A percentile compares a stretch with the other conserved stretches of the same genome.
These are phyloP conservation scores for Alviniconcha strummeri DNA, from an alignment of 2,888 invertebrate species.

Conservation along the genomic window DNA sequence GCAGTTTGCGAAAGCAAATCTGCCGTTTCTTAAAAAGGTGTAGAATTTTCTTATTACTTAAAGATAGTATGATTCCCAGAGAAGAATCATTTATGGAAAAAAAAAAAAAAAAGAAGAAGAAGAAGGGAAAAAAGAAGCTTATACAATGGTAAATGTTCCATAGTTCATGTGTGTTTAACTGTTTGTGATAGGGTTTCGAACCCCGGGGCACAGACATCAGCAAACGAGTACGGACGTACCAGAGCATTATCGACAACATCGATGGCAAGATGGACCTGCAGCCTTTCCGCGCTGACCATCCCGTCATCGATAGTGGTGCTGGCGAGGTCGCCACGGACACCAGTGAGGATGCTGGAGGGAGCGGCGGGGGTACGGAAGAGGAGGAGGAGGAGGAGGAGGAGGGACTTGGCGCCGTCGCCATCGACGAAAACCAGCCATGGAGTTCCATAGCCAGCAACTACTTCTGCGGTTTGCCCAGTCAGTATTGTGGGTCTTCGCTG, in stretches of 20 bases:
- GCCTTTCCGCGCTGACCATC: constrained; percentile 37
- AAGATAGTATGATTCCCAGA: too few species aligned
- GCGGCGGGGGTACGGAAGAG: constrained; percentile 34
- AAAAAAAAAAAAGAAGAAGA: too few species aligned
- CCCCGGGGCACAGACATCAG: constrained; percentile 91
- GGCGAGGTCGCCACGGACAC: constrained; percentile 14
- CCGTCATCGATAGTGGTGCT: background rate
- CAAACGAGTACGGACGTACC: constrained; percentile 87
- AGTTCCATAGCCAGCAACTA: constrained; percentile 70
- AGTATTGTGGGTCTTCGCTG: background rate
- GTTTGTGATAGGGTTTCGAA: constrained; percentile 85
- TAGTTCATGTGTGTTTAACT: too few species aligned
- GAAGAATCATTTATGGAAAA: too few species aligned
- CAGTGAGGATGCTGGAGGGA: constrained; percentile 30
- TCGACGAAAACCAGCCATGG: constrained; percentile 29
- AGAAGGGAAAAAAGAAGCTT: too few species aligned
- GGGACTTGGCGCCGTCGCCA: constrained; percentile 1
- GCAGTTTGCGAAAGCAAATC: too few species aligned
- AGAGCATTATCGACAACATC: constrained; percentile 82
- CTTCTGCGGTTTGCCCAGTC: constrained; percentile 80
- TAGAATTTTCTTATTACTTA: too few species aligned
- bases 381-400: constrained; percentile 33
- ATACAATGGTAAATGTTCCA: too few species aligned
- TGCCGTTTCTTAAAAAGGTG: too few species aligned
- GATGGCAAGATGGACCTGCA: constrained; percentile 46